Conservation (phyloP, 2,888 invertebrate species). For the Chymomyza caudatula region DNA sequence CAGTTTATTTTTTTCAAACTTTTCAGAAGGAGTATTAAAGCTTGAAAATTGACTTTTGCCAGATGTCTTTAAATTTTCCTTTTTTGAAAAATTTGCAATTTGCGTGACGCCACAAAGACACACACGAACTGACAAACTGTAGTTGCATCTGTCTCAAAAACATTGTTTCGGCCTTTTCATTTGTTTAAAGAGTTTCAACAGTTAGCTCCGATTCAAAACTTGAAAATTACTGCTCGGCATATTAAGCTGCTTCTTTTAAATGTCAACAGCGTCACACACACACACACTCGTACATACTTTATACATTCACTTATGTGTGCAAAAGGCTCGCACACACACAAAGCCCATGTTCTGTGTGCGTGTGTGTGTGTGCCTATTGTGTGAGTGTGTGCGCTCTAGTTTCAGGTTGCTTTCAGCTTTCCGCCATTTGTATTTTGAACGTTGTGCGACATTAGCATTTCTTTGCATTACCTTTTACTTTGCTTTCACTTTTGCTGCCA, state of each 20-base stretch:
- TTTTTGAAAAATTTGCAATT: conserved; percentile 44
- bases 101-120: conserved; percentile 1
- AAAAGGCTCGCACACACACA: conserved; percentile 14
- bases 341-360: conserved; percentile 6
- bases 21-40: background rate
- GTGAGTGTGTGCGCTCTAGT: background rate
- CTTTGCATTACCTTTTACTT: conserved; percentile 25
- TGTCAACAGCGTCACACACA: background rate
- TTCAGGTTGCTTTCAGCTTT: background rate
- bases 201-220: background rate
- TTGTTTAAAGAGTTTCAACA: background rate
- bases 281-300: background rate
- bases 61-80: conserved; percentile 8
- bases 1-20: background rate
- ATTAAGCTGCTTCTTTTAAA: background rate
- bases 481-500: conserved; percentile 38
- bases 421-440: background rate
- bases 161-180: background rate
- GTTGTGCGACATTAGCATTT: conserved; percentile 40
- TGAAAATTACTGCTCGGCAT: background rate
- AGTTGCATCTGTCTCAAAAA: background rate
- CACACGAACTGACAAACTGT: background rate
- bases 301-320: background rate
- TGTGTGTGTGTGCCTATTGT: background rate
- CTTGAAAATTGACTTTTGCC: background rate